Conservation (phyloP, 2,888 invertebrate genomes). For the Parnassius glacialis region DNA sequence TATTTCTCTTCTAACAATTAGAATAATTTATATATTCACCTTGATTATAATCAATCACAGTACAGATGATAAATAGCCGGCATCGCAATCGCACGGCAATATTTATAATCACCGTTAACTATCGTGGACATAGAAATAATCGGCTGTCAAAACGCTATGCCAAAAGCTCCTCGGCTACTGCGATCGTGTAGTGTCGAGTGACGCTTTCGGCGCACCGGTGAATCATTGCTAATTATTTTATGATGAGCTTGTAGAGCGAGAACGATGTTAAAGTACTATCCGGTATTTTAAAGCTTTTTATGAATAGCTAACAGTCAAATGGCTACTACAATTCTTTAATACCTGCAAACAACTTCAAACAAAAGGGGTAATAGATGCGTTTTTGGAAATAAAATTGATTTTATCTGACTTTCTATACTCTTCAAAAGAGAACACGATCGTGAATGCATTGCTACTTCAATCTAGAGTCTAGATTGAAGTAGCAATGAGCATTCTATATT, state of each 20-base stretch:
- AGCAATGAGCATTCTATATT: too few relatives aligned
- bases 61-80: conserved; percentile 29
- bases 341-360: too few relatives aligned
- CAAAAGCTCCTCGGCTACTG: conserved; percentile 62
- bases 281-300: background rate
- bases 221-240: conserved; percentile 76
- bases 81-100: conserved; percentile 56
- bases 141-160: conserved; percentile 73
- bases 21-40: conserved; percentile 20
- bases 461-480: too few relatives aligned
- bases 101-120: conserved; percentile 64
- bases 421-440: too few relatives aligned
- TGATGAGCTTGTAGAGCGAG: conserved; percentile 43
- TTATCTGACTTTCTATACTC: too few relatives aligned
- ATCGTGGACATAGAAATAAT: conserved; percentile 74
- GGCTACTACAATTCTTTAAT: too few relatives aligned
- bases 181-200: conserved; percentile 53
- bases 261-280: conserved; percentile 13
- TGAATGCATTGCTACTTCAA: too few relatives aligned
- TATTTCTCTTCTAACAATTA: conserved; percentile 11
- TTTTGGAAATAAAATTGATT: too few relatives aligned
- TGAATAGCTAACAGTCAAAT: too few relatives aligned
- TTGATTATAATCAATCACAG: conserved; percentile 26
- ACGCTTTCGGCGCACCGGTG: conserved; percentile 63
- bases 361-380: too few relatives aligned